These are phyloP conservation scores for Pediacus dermestoides DNA, from an alignment of 2,888 invertebrate genomes.

Conservation along the genomic window DNA sequence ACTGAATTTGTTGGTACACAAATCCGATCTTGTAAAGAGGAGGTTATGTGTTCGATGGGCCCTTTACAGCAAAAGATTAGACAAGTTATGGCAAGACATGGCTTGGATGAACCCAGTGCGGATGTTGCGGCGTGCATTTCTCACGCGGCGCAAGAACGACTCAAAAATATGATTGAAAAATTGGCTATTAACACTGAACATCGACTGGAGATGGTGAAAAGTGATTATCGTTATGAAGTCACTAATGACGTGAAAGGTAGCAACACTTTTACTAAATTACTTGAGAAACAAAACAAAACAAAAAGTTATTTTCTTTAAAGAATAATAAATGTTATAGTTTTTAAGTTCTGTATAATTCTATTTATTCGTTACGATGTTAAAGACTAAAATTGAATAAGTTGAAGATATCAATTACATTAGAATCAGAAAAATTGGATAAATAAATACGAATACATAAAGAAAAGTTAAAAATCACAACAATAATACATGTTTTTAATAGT, in stretches of 20 bases:
- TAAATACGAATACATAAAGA: too few species aligned
- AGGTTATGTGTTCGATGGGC: conserved; percentile 75
- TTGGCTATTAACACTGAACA: conserved; percentile 92
- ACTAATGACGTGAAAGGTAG: conserved; percentile 56
- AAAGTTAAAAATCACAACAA: too few species aligned
- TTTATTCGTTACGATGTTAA: too few species aligned
- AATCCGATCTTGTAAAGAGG: conserved; percentile 87
- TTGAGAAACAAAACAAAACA: too few species aligned
- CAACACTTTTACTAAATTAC: too few species aligned
- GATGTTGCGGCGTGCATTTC: conserved; percentile 90
- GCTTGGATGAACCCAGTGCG: conserved; percentile 76
- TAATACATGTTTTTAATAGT: neutral
- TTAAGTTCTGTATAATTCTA: too few species aligned
- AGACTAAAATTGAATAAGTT: too few species aligned
- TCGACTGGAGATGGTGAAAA: conserved; percentile 87
- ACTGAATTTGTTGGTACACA: conserved; percentile 75
- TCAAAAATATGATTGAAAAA: conserved; percentile 88
- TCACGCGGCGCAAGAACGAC: conserved; percentile 90
- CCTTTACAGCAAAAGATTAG: conserved; percentile 75
- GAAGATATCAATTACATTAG: too few species aligned
- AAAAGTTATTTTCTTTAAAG: too few species aligned
- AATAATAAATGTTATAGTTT: too few species aligned
- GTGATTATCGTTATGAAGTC: conserved; percentile 82
- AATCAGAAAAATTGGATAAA: too few species aligned
- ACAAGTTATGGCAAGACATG: conserved; percentile 69